phyloP scores from a whole-genome alignment of 2,888 invertebrate genomes.

The Girardia tigrina region DNA sequence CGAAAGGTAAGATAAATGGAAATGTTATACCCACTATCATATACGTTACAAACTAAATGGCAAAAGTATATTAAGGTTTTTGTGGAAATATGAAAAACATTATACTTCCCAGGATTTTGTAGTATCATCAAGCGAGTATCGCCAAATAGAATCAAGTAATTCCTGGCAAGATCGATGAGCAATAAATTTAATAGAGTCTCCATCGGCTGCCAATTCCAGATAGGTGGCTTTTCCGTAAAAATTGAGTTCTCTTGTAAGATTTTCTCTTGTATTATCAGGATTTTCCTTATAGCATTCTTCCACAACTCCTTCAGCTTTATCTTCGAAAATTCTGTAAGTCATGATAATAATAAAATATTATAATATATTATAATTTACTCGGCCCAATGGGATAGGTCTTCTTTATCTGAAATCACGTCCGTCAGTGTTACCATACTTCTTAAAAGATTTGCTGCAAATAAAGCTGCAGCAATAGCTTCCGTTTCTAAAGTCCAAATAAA shows the following conservation, averaged over 20 bases:
- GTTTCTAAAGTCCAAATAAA: constrained; percentile 48
- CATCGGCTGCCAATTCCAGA: constrained; percentile 46
- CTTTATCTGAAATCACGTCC: constrained; percentile 40
- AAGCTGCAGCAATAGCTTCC: constrained; percentile 46
- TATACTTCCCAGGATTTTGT: background rate
- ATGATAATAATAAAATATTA: background rate
- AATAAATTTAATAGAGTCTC: constrained; percentile 49
- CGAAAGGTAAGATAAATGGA: background rate
- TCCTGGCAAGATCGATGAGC: constrained; percentile 49
- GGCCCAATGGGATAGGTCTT: constrained; percentile 29
- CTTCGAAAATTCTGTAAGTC: constrained; percentile 39
- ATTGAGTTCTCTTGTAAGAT: constrained; percentile 43
- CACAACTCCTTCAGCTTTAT: constrained; percentile 46
- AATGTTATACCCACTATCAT: background rate
- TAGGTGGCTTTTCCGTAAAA: constrained; percentile 46
- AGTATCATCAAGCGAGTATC: constrained; percentile 40
- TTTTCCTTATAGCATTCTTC: constrained; percentile 46
- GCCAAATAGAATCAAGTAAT: constrained; percentile 48
- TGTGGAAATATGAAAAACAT: background rate
- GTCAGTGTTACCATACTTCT: constrained; percentile 41
- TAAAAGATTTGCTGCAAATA: constrained; percentile 45
- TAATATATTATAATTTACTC: constrained; percentile 29
- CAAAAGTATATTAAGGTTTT: background rate
- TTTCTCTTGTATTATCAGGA: constrained; percentile 43
- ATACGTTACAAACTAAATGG: background rate